Evolutionary conservation across 2,888 invertebrate species (phyloP), one percentile per base, ranked within the genome.

Genomic region (Agapostemon virescens): DNA sequence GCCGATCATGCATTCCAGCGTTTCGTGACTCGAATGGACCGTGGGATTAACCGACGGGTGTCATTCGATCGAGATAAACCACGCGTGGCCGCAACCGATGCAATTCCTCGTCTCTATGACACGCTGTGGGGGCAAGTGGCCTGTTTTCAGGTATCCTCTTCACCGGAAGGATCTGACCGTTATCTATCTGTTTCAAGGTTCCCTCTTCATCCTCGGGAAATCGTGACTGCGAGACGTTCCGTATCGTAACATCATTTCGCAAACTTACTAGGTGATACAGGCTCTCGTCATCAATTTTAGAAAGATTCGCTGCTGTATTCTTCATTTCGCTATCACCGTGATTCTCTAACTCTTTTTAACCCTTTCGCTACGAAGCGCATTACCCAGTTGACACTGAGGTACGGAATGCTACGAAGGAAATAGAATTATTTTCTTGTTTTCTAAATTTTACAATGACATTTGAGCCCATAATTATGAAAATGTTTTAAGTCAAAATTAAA

Each of bases 111-210:
- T 74, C 72, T 68, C 74, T 64, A 64, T 40, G 58, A 55, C 40
- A 23, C 30, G 42, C 63, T 42, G 36, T n/a, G 36, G 30, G 72
- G 66, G 77, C 67, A 66, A 82, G 75, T 75, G 75, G 42, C 75
- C 78, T 68, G 75, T 83, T 82, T 83, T 73, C 76, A 64, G 69
- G 71, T 68, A 68, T 66, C 66, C 30, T 17, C 20, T 20, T 20
- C 58, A 30, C 26, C 45, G 33, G 20, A 23, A 55, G 72, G 45
- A 75, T 74, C 75, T 36, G 42, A 30, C 45, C 23, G 58, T 81
- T 84, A 78, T 78, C 83, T 81, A 76, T 78, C 40, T 40, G 79
- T 71, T 68, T 45, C 81, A 83, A 83, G 83, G 81, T 63, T 63
- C n/a, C 63, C 36, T 33, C 30, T 61, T 61, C 30, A 61, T 30